phyloP scores from a whole-genome alignment of 2,888 invertebrate species.

The Cryptophagus acutangulus region DNA sequence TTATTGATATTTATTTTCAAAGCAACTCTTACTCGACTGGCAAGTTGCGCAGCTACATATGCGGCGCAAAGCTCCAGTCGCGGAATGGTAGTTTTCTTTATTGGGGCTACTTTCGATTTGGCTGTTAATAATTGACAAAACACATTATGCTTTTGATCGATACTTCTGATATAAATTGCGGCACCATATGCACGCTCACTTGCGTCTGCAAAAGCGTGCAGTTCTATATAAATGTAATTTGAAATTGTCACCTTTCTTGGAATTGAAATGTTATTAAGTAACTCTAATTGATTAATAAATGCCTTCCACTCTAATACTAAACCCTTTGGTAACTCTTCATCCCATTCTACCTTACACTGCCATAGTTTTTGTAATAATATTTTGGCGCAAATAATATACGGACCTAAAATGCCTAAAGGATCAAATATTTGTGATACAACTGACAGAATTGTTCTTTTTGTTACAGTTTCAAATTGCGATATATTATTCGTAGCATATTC shows the following conservation, averaged over 20 bases:
- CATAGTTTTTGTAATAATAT: constrained; percentile 15
- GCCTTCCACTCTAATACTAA: constrained; percentile 5
- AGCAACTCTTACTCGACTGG: background rate
- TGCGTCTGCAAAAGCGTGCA: no score
- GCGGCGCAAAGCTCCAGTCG: no score
- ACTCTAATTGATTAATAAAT: constrained; percentile 3
- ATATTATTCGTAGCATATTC: constrained; percentile 1
- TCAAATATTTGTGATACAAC: constrained; percentile 12
- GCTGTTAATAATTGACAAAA: no score
- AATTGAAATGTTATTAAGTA: constrained; percentile 4
- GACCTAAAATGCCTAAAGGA: constrained; percentile 13
- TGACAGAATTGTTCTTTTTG: constrained; percentile 11
- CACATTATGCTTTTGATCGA: no score
- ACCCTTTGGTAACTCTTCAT: constrained; percentile 12
- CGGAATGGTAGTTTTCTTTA: no score
- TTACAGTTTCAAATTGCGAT: background rate
- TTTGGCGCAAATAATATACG: constrained; percentile 8
- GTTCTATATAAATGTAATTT: background rate
- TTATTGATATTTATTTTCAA: no score
- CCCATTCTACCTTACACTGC: constrained; percentile 10
- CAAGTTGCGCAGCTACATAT: no score
- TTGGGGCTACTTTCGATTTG: no score
- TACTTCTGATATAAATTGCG: background rate
- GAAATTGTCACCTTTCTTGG: constrained; percentile 2
- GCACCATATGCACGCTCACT: no score